phyloP scores from a whole-genome alignment of 2,113 vertebrate genomes.

The human region GRCh38 chr15:46817001-46817500 shows the following conservation, averaged over 20 bases:
- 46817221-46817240: neutral
- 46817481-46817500: neutral
- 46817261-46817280: neutral
- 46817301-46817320: neutral
- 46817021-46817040: neutral
- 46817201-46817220: neutral
- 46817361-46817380: neutral
- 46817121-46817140: constrained; percentile 15
- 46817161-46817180: neutral
- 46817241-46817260: neutral
- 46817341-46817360: neutral
- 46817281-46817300: neutral
- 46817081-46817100: neutral
- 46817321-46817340: neutral
- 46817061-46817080: neutral
- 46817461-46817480: neutral
- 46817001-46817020: neutral
- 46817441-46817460: neutral
- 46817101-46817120: neutral
- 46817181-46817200: neutral
- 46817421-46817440: neutral
- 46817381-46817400: neutral
- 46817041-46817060: neutral
- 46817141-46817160: neutral
- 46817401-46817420: neutral